Base-by-base conservation (phyloP, 1,140 invertebrate species). In the Euwallacea fornicatus region DNA sequence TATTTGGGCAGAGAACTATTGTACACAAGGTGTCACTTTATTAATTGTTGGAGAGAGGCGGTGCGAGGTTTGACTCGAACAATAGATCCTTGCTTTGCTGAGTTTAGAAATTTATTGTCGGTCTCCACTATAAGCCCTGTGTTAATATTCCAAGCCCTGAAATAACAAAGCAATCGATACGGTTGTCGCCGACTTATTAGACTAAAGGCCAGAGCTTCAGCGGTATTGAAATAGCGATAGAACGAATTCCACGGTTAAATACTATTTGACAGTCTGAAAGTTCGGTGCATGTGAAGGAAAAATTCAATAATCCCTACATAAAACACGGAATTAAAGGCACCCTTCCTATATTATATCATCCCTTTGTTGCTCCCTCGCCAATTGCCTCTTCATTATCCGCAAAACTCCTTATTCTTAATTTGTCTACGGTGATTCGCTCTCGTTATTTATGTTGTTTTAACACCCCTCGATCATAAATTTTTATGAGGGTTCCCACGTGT, bases 401-500 rank as follows among this genome's bases (percentile, higher is more conserved):
- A 16, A 21, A 42, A 47, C 16, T 46, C 41, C 54, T 56, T 66
- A 58, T n/a, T 66, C 53, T 66, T 66, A 66, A 66, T 66, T 66
- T 66, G 64, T 66, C 50, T 66, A 66, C 33, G 64, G 53, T 42
- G 53, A 55, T 15, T 66, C 53, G 46, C 33, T 56, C 58, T 47
- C 33, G 42, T 69, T 69, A 69, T 69, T 69, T 69, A 69, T 69
- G 66, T 69, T 69, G 66, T 69, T 44, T 69, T 69, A 69, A 69
- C 66, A 69, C 66, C 66, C 66, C 42, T 44, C 60, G 56, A 69
- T 69, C 66, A 69, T 69, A 69, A 69, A 69, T 69, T 69, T 69
- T 69, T 69, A 69, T 69, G 66, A 69, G 56, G 66, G 66, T 69
- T 69, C 44, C 66, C 66, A 53, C 16, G 66, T 69, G 66, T 61